Conservation (phyloP, 2,113 vertebrate species). For the Todiramphus saurophagus region DNA sequence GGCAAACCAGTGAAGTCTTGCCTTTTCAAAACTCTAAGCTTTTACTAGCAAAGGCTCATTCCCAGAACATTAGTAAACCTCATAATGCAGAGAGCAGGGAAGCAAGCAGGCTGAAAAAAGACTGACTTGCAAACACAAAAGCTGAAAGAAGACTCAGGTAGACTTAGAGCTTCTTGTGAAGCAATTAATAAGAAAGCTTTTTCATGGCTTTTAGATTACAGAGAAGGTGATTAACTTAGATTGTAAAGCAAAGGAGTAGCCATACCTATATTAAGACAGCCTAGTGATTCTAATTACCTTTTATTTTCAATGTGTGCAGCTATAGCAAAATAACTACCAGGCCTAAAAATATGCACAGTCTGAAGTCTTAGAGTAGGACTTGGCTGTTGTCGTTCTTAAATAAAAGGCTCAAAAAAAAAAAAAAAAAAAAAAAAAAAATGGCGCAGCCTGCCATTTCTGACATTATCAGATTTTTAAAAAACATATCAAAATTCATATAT, state of each 20-base stretch:
- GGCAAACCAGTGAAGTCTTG: neutral
- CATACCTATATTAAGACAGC: neutral
- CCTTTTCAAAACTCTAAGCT: neutral
- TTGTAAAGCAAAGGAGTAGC: neutral
- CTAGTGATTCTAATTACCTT: neutral
- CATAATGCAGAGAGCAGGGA: neutral
- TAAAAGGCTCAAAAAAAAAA: neutral
- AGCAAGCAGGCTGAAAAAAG: neutral
- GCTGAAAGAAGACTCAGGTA: neutral
- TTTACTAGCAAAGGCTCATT: neutral
- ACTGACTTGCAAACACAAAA: neutral
- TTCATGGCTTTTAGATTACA: neutral
- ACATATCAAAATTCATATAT: neutral
- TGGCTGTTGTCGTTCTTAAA: neutral
- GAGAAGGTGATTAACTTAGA: neutral
- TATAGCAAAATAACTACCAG: neutral
- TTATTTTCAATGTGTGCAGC: neutral
- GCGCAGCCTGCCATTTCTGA: neutral
- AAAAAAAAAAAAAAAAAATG: too few species aligned
- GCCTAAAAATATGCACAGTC: neutral
- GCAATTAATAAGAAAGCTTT: neutral
- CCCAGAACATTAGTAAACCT: neutral
- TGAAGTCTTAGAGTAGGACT: neutral
- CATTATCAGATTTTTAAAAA: neutral
- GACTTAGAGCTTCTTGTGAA: neutral